Evolutionary conservation across 2,113 vertebrate species (phyloP), one percentile per base, ranked within the genome.

Genomic region (Propithecus coquereli): DNA sequence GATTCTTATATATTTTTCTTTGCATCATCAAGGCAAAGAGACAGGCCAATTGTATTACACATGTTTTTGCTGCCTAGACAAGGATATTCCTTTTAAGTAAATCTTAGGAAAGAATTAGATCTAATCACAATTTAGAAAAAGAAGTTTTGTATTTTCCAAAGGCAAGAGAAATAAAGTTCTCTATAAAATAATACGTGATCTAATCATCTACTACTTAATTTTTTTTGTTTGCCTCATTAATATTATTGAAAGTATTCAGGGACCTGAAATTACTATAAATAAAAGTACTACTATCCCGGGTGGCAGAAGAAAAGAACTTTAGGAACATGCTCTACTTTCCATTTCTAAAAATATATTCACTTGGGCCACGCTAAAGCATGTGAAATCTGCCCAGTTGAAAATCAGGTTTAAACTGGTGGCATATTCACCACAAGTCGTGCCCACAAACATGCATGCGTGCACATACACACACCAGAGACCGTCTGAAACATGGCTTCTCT

Each of bases 291-390:
- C 12, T 85, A 25, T 95, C 59, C 63, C 95, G 83, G 77, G 94
- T 59, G 74, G 43, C 76, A 89, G 43, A 94, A 87, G 74, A 85
- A 87, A 90, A 81, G n/a, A 96, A 59, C 86, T 93, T 96, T 63
- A 66, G 84, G 82, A 90, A 96, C 91, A 77, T 61, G 54, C 50
- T 91, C 82, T 91, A 89, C 65, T 96, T 97, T 92, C 32, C 94
- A 90, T 91, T 97, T 95, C 88, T 94, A 91, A 93, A 97, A 94
- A 97, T 95, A 91, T 34, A 80, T 43, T 82, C 52, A 47, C 32
- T 87, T 66, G 32, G 79, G 76, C 68, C 59, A 91, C 34, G 12
- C 30, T 76, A 76, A 90, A 81, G 54, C 37, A 57, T 3, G 1
- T 81, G 65, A 95, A 89, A 94, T 94, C 16, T 77, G 70, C 22